Base-by-base conservation (phyloP, 2,888 invertebrate species). In the Ormyrus labotus region DNA sequence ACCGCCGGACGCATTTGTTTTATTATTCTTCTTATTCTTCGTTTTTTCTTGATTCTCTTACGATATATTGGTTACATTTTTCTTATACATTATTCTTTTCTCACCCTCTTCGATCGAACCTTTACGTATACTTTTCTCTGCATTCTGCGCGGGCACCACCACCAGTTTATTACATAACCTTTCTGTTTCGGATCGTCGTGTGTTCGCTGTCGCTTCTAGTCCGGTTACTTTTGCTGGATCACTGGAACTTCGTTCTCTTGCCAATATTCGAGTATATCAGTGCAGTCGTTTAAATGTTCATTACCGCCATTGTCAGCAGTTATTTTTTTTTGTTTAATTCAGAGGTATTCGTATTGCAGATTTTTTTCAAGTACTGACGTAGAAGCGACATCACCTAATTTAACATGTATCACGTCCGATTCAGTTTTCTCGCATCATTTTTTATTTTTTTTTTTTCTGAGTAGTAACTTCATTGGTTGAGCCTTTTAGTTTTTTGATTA, bases 401-500 rank as follows among this genome's bases (percentile, higher is more conserved):
- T 34, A 34, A 34, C 4, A 1, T 19, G 19, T 34, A 34, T 34
- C 4, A 34, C 34, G 34, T 34, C 34, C 34, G 34, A 34, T 34
- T 34, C 34, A 34, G 34, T 34, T 34, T 34, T 34, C 34, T 34
- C 58, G 5, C 51, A 7, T 64, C 57, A 4, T 55, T 57, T 70
- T 50, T 57, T 55, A 0, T 55, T 55, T n/a, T 65, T 65, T 75
- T 51, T 3, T 67, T 34, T 51, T 67, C 50, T 19, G 19, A 47
- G 50, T 51, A 50, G 47, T 60, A 53, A 60, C 50, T 3, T 71
- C 50, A 8, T 57, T 57, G 64, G 64, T 63, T 47, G 9, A 71
- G 34, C 13, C 58, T 67, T 78, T 78, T 71, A 67, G 10, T 70
- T 63, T 69, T 47, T 76, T 11, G 19, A 53, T 61, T 58, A 34